Conservation (phyloP, 2,888 invertebrate species). For the Callimorpha dominula region DNA sequence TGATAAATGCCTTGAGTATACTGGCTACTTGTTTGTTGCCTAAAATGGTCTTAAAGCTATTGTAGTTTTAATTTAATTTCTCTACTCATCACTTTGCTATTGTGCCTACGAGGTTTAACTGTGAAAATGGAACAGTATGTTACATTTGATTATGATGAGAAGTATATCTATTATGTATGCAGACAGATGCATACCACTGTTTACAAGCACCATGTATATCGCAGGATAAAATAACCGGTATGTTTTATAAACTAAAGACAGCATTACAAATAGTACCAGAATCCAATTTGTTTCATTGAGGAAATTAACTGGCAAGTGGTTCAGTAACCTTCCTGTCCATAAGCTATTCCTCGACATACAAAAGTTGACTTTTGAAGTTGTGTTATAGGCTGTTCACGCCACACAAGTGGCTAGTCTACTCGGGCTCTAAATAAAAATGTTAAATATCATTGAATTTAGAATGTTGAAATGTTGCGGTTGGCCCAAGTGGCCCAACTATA, state of each 20-base stretch:
- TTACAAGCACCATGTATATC: too few relatives aligned
- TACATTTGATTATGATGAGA: background rate
- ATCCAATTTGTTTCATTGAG: too few relatives aligned
- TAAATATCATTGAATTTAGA: constrained; percentile 56
- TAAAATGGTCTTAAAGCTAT: background rate
- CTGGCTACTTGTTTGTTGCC: constrained; percentile 12
- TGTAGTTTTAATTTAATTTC: too few relatives aligned
- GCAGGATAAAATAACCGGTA: background rate
- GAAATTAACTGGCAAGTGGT: too few relatives aligned
- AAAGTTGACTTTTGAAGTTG: background rate
- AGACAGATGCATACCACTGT: background rate
- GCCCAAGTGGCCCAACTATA: constrained; percentile 40
- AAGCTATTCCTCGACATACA: background rate
- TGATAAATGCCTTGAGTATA: constrained; percentile 23
- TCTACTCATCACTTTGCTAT: background rate
- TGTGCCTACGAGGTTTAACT: background rate
- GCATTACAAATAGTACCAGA: too few relatives aligned
- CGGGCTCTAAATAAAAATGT: constrained; percentile 48
- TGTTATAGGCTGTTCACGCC: background rate
- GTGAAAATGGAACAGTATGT: background rate
- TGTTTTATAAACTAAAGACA: too few relatives aligned
- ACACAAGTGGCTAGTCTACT: constrained; percentile 31
- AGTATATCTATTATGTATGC: background rate
- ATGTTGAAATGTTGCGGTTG: constrained; percentile 53
- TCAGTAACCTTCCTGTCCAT: background rate